phyloP scores from a whole-genome alignment of 2,797 vertebrate genomes.

The Diglossa cyanea region DNA sequence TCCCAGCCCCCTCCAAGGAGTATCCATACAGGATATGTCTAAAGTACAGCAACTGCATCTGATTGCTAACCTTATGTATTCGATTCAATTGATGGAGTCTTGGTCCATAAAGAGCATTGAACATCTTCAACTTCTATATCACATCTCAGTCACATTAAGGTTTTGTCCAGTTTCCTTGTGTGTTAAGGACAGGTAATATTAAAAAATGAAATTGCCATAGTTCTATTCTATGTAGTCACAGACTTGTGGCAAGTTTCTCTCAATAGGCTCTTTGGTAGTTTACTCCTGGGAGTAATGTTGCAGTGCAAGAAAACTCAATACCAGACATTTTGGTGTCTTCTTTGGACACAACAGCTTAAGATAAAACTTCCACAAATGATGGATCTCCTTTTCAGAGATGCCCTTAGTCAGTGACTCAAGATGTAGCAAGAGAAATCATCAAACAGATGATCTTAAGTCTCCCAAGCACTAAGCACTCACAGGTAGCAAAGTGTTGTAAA shows the following conservation, averaged over 20 bases:
- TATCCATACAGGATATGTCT: neutral
- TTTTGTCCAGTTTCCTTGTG: neutral
- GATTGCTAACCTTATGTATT: neutral
- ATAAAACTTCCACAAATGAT: neutral
- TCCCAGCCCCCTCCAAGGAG: neutral
- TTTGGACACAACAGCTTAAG: neutral
- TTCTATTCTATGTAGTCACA: neutral
- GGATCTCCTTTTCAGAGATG: neutral
- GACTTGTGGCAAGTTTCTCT: neutral
- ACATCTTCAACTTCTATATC: neutral
- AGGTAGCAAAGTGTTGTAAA: conserved; percentile 4
- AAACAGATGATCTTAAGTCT: neutral
- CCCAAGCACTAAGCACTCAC: neutral
- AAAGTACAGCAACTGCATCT: neutral
- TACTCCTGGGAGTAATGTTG: neutral
- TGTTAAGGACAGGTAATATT: neutral
- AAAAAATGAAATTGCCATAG: neutral
- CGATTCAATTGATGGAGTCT: neutral
- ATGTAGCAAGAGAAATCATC: neutral
- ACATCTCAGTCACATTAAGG: neutral
- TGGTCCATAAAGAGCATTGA: neutral
- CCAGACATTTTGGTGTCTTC: neutral
- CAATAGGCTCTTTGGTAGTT: neutral
- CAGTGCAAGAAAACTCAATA: neutral
- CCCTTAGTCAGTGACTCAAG: neutral